Percentiles rank a stretch among this genome's conserved stretches.
phyloP scores from a whole-genome alignment of 1,140 invertebrate genomes.

The Drosophila dunni region DNA sequence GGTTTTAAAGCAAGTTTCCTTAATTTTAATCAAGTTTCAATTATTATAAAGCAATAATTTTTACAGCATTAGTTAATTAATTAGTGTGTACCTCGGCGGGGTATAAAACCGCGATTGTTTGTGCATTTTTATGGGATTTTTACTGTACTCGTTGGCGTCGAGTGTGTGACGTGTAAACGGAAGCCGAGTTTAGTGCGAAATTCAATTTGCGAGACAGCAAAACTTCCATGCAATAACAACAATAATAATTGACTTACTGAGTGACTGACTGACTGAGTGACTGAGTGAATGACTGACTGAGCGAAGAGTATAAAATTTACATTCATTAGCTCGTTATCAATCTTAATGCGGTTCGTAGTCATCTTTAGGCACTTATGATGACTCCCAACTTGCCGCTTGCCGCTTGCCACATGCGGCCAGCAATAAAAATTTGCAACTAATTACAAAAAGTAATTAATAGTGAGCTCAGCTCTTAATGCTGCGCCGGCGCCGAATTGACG shows the following conservation, averaged over 20 bases:
- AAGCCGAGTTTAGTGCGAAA: conserved; percentile 75
- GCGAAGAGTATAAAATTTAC: conserved; percentile 71
- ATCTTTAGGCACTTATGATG: conserved; percentile 41
- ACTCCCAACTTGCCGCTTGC: conserved; percentile 32
- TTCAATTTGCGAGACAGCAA: conserved; percentile 63
- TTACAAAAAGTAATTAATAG: conserved; percentile 80
- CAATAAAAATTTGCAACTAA: conserved; percentile 69
- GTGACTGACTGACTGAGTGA: conserved; percentile 20
- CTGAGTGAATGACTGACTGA: conserved; percentile 12
- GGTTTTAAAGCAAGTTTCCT: background rate
- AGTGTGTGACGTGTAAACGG: conserved; percentile 48
- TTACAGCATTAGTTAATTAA: conserved; percentile 2
- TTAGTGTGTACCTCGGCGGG: conserved; percentile 7
- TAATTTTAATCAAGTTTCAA: conserved; percentile 1
- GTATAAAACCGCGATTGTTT: conserved; percentile 7
- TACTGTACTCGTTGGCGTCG: conserved; percentile 52
- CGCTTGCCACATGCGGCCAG: conserved; percentile 44
- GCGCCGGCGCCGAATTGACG: conserved; percentile 52
- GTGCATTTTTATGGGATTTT: conserved; percentile 24
- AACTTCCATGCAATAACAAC: conserved; percentile 29
- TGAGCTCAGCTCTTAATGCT: conserved; percentile 62
- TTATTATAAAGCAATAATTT: background rate
- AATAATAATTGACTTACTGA: background rate
- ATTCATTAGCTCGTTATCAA: conserved; percentile 83
- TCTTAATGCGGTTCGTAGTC: conserved; percentile 70